Percentiles rank a stretch among this genome's conserved stretches.
Conservation (phyloP, 2,113 vertebrate genomes). For the Leucopsar rothschildi region DNA sequence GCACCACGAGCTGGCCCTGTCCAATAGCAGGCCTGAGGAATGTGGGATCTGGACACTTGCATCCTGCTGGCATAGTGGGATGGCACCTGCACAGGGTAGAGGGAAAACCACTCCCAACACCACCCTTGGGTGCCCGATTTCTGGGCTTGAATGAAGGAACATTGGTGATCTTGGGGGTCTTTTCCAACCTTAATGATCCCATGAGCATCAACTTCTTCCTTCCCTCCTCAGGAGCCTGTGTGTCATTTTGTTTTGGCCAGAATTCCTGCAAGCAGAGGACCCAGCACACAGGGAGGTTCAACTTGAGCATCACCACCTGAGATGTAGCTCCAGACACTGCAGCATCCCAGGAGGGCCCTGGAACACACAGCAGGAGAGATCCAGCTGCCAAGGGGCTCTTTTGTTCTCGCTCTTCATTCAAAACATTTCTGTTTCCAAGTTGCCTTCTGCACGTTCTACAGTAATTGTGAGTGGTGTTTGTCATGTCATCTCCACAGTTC, state of each 20-base stretch:
- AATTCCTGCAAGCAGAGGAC: neutral
- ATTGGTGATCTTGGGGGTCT: neutral
- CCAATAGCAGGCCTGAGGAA: neutral
- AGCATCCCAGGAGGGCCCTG: neutral
- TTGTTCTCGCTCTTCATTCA: neutral
- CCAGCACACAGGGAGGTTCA: fast-evolving
- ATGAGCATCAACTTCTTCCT: neutral
- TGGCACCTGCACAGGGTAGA: fast-evolving
- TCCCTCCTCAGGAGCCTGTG: fast-evolving
- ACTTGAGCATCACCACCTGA: neutral
- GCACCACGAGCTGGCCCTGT: fast-evolving
- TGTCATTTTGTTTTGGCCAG: neutral
- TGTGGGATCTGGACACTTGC: fast-evolving
- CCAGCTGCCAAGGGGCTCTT: neutral
- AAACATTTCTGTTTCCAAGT: conserved; percentile 47
- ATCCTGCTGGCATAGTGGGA: neutral
- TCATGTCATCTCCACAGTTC: conserved; percentile 32
- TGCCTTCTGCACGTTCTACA: conserved; percentile 24
- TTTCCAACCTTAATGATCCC: neutral
- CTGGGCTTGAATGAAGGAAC: neutral
- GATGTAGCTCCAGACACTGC: neutral
- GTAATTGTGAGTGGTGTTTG: conserved; percentile 26
- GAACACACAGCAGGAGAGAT: neutral
- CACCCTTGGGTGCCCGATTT: neutral
- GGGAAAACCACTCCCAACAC: neutral